Evolutionary conservation across 2,113 vertebrate genomes (phyloP), one percentile per base, ranked within the genome.

Genomic region (Chionomys nivalis): DNA sequence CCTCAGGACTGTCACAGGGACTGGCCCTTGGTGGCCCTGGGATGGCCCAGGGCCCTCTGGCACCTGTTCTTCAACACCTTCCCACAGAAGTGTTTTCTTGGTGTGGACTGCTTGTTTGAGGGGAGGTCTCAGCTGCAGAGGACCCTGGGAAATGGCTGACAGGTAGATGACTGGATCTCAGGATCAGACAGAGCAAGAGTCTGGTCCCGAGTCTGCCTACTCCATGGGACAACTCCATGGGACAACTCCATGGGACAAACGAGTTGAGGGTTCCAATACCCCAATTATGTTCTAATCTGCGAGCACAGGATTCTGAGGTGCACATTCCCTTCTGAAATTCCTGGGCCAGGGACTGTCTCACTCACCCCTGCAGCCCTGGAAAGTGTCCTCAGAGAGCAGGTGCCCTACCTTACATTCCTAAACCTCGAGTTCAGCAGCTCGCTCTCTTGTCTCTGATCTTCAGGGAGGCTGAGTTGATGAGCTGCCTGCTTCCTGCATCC

Each of bases 1-100:
- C 9, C 14, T 55, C n/a, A 44, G 10, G 36, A 28, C 26, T 4
- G 2, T 42, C 42, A 14, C 9, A 0, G 26, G 26, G 31, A 0
- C 76, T 72, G 61, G 31, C 13, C 63, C 49, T 7, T 1, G 42
- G 23, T 63, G 66, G 5, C 65, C 39, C 28, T 33, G 28, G 16
- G n/a, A 24, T 28, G 47, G 55, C 28, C 42, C 23, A 44, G 13
- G 0, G 21, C 11, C 63, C 47, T 78, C 14, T 1, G 1, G 9
- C 21, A 28, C 36, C 7, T 12, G 2, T 3, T 12, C 5, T 36
- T 94, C 24, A 78, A 16, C 26, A 10, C 21, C 75, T 94, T 33
- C 49, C 49, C 61, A 23, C 1, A 2, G 23, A 8, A 12, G 7
- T 28, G 5, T 9, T 26, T 86, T 44, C 63, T 42, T 1, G 0